phyloP scores from a whole-genome alignment of 30 jellyfish, hydroid and myxozoan genomes.

The Hydractinia echinata region DNA sequence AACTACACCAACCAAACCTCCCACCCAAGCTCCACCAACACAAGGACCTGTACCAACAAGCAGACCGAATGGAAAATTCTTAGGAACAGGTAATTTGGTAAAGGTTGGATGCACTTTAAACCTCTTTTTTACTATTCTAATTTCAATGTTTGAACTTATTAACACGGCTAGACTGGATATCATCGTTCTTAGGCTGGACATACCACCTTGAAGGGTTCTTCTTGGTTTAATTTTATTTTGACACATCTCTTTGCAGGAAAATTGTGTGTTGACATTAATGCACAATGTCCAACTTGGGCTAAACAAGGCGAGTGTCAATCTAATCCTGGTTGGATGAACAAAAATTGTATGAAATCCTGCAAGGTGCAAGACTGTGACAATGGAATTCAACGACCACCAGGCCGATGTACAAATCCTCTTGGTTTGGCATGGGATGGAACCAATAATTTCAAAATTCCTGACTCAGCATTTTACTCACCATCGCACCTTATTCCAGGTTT shows the following conservation, averaged over 20 bases:
- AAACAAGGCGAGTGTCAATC: constrained; percentile 75
- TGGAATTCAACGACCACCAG: constrained; percentile 73
- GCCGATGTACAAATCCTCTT: constrained; percentile 77
- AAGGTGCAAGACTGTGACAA: constrained; percentile 69
- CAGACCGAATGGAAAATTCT: constrained; percentile 1
- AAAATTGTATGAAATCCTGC: constrained; percentile 79
- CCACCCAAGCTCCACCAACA: constrained; percentile 40
- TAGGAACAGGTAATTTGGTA: constrained; percentile 12
- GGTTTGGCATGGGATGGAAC: constrained; percentile 89
- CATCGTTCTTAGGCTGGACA: too few species aligned
- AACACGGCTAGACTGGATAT: too few species aligned
- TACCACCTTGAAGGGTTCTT: too few species aligned
- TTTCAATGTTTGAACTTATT: not conserved
- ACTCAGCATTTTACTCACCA: constrained; percentile 58
- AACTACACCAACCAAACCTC: constrained; percentile 19
- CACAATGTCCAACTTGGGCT: constrained; percentile 86
- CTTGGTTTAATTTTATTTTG: too few species aligned
- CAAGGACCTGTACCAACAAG: constrained; percentile 30
- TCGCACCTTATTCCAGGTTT: constrained; percentile 65
- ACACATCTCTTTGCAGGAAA: constrained; percentile 32
- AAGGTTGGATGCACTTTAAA: not conserved
- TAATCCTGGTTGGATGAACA: constrained; percentile 87
- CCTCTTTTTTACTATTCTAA: not conserved
- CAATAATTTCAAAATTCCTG: constrained; percentile 64
- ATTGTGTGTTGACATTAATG: constrained; percentile 67